phyloP scores from a whole-genome alignment of 2,113 vertebrate genomes.

The Desmodus rotundus region DNA sequence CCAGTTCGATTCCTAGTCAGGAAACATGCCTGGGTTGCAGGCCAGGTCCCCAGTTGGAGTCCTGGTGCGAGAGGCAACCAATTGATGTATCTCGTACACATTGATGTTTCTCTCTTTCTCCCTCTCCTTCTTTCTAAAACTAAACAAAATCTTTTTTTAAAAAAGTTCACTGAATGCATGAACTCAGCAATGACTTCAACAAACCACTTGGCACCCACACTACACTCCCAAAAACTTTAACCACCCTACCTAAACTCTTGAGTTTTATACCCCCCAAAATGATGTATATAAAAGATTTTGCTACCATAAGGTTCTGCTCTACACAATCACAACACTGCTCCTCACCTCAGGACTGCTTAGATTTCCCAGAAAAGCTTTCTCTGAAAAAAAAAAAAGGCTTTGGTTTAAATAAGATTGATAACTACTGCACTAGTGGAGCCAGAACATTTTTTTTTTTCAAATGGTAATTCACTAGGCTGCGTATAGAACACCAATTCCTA shows the following conservation, averaged over 20 bases:
- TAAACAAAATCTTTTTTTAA: not conserved
- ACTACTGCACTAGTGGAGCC: not conserved
- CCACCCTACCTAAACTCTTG: not conserved
- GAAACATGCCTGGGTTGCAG: too few species aligned
- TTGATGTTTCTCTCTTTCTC: too few species aligned
- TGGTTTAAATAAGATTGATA: not conserved
- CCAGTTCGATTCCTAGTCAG: too few species aligned
- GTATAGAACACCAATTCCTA: not conserved
- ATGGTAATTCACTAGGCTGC: not conserved
- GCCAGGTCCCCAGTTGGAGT: too few species aligned
- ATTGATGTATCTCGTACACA: too few species aligned
- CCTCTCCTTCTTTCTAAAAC: too few species aligned
- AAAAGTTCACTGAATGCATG: not conserved
- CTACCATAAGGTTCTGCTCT: not conserved
- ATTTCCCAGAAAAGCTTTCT: constrained; percentile 3
- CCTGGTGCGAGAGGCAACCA: too few species aligned
- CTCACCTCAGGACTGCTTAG: not conserved
- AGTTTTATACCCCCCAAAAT: not conserved
- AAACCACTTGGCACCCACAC: not conserved
- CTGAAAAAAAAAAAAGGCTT: not conserved
- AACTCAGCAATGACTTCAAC: not conserved
- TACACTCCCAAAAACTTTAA: not conserved
- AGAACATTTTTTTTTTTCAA: not conserved
- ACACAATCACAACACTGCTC: not conserved
- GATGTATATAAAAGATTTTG: not conserved